These are phyloP conservation scores for Leptoclinus maculatus DNA, from an alignment of 2,797 vertebrate genomes.

Conservation along the genomic window DNA sequence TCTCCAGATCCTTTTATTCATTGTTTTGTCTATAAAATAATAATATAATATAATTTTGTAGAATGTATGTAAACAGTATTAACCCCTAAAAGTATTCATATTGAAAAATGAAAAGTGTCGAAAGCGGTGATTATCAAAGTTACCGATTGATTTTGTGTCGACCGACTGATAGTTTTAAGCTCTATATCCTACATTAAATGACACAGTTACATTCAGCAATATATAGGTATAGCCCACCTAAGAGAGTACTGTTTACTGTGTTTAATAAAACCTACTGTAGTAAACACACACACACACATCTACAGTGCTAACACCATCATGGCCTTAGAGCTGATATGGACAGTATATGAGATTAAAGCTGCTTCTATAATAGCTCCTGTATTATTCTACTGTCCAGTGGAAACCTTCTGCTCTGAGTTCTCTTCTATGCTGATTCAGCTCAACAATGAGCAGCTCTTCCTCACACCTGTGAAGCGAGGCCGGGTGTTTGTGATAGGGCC, in stretches of 20 bases:
- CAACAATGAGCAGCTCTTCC: background rate
- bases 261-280: background rate
- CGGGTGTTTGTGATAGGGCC: slow-evolving; percentile 17
- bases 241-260: background rate
- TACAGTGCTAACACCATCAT: background rate
- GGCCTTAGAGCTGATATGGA: background rate
- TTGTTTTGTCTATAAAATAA: background rate
- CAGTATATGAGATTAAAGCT: slow-evolving; percentile 13
- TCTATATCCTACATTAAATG: background rate
- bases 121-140: background rate
- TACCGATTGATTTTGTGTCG: no score
- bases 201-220: background rate
- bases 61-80: background rate
- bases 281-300: no score
- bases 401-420: slow-evolving; percentile 4
- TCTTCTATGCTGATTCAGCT: slow-evolving; percentile 52
- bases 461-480: background rate
- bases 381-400: slow-evolving; percentile 5
- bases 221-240: background rate
- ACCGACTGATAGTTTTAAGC: no score
- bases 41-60: no score
- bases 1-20: background rate
- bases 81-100: background rate
- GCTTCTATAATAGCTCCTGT: slow-evolving; percentile 17
- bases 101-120: background rate